Evolutionary conservation across 2,797 vertebrate species (phyloP), one percentile per base, ranked within the genome.

Genomic region (Podarcis lilfordi): DNA sequence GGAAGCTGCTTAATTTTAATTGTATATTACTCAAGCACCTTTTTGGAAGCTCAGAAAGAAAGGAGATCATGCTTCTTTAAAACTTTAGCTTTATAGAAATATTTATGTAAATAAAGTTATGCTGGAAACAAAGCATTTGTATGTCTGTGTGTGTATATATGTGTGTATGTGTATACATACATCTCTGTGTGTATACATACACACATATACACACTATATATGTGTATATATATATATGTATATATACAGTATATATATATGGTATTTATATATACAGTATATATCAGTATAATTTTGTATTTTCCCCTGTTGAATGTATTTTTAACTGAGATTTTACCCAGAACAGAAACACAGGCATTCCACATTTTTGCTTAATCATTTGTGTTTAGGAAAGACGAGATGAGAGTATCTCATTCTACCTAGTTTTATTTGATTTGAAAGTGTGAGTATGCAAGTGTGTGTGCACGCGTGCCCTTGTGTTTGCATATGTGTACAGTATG

Each of bases 271-370:
- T 92, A 97, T 97, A 96, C 96, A 97, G 96, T 98, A 97, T 97
- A 96, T 97, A 97, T 95, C 88, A 68, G 78, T 89, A 92, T 96
- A 94, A 94, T 97, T 95, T 97, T 97, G 96, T 96, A 97, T 95
- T 97, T 97, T 97, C 97, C 96, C 97, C 97, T 97, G 97, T 98
- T 98, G 98, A 98, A 98, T 98, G 98, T 98, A 98, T 98, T 98
- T 98, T 98, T 98, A 98, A 96, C 96, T 94, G 95, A 97, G 96
- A 97, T 96, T 97, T 97, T 97, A 97, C 96, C 96, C 96, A 96
- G 96, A 97, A 96, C 95, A 97, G 95, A 97, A 96, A 96, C 96
- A 96, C 96, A 97, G 97, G 97, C 97, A 98, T 98, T 98, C 97
- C 97, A 95, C 97, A 97, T 96, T 96, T 97, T 94, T 96, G 96